phyloP scores from a whole-genome alignment of 2,797 vertebrate species.

The Cirrhinus molitorella region DNA sequence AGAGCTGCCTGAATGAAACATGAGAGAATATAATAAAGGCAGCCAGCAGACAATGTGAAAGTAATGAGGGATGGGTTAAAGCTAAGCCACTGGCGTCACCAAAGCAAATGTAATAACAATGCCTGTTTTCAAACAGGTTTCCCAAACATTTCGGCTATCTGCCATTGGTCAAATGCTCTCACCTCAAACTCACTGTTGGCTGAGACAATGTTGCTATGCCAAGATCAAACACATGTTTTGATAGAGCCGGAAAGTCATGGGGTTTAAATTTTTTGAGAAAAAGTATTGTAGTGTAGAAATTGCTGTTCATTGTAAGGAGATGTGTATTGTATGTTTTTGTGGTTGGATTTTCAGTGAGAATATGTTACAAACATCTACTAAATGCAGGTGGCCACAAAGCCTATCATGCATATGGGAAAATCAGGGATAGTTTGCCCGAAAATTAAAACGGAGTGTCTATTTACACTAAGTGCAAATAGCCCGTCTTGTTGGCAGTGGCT shows the following conservation, averaged over 20 bases:
- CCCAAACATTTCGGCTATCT: not conserved
- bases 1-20: conserved; percentile 52
- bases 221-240: not conserved
- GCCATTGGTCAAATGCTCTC: not conserved
- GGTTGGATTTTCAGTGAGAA: too few species aligned
- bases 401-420: too few species aligned
- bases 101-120: not conserved
- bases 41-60: not conserved
- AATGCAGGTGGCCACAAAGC: too few species aligned
- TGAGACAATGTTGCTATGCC: not conserved
- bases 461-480: too few species aligned
- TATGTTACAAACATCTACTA: too few species aligned
- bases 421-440: too few species aligned
- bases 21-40: conserved; percentile 23
- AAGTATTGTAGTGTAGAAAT: not conserved
- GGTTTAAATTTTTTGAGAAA: not conserved
- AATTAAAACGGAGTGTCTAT: too few species aligned
- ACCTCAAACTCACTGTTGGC: too few species aligned
- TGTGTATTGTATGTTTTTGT: not conserved
- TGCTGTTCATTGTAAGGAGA: not conserved
- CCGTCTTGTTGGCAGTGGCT: too few species aligned
- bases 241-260: not conserved
- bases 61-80: conserved; percentile 10
- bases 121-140: not conserved
- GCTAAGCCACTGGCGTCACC: not conserved